Evolutionary conservation across 2,113 vertebrate genomes (phyloP), one percentile per base, ranked within the genome.

Genomic region (Odontesthes bonariensis): DNA sequence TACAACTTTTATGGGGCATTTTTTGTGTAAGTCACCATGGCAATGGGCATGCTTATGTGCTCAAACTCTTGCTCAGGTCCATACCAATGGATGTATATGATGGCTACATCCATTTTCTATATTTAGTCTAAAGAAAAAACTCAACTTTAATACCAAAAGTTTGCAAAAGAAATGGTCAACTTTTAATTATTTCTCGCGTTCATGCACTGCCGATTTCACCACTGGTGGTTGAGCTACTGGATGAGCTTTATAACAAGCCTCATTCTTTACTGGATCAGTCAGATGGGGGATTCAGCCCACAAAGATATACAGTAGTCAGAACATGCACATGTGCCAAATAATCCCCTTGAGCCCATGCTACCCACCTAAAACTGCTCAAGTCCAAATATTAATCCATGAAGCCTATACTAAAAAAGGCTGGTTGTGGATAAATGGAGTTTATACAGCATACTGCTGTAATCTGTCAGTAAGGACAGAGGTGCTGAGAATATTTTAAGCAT

Each of bases 351-450:
- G 20, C 12, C 17, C 13, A 20, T 0, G 9, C n/a, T 69, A 57
- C 68, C 57, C n/a, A 17, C 27, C 2, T 0, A 8, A 75, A 80
- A 73, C 77, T 46, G 42, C 63, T 51, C 64, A 64, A n/a, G 33
- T 19, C 52, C 27, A 68, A 77, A 81, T 73, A 75, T 78, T 65
- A 82, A 86, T 79, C 75, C 79, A 63, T 69, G n/a, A 63, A 74
- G 22, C 51, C 19, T 20, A 75, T 20, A 75, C 55, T 31, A 63
- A 73, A 53, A 19, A 59, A 5, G n/a, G 42, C 16, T 53, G 49
- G 42, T 19, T 52, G 42, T 70, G 69, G 65, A 80, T 62, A 13
- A 40, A 60, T 57, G 55, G 46, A 19, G 75, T 69, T n/a, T 73
- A 35, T 54, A 40, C 22, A 47, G 17, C 47, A 35, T n/a, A 35